Evolutionary conservation across 2,113 vertebrate genomes (phyloP).

Genomic region (Albula glossodonta): DNA sequence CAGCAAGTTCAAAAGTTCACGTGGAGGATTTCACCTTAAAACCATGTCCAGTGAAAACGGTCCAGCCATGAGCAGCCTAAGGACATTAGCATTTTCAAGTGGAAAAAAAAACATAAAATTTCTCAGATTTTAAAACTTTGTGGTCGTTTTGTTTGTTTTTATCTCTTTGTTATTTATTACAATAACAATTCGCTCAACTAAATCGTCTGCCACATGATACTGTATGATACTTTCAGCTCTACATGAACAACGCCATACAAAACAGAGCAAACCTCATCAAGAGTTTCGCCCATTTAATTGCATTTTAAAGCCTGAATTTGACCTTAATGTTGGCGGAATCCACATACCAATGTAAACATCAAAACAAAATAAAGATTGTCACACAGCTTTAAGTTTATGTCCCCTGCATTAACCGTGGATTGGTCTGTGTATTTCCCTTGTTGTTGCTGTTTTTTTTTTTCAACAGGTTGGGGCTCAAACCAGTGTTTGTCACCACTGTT

Average conservation of each 20-base stretch:
- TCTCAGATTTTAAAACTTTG: background rate
- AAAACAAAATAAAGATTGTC: background rate
- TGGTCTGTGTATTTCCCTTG: background rate
- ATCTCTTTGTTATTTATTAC: background rate
- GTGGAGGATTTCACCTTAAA: slow-evolving; percentile 19
- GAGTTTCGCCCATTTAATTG: background rate
- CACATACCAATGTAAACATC: background rate
- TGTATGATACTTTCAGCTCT: background rate
- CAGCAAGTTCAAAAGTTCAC: slow-evolving; percentile 20
- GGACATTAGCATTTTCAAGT: background rate
- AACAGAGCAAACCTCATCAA: background rate
- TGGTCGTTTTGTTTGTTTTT: background rate
- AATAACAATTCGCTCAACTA: background rate
- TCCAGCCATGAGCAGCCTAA: slow-evolving; percentile 10
- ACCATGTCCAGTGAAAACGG: slow-evolving; percentile 4
- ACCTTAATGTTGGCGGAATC: background rate
- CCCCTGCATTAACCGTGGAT: no score
- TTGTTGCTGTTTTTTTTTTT: background rate
- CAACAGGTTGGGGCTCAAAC: no score
- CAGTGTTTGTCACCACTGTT: slow-evolving; percentile 5
- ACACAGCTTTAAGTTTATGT: no score
- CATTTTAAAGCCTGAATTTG: background rate
- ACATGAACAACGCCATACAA: background rate
- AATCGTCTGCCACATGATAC: background rate
- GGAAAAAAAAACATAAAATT: no score